These are phyloP conservation scores for Hyperopisus bebe DNA, from an alignment of 2,113 vertebrate genomes.

Conservation along the genomic window DNA sequence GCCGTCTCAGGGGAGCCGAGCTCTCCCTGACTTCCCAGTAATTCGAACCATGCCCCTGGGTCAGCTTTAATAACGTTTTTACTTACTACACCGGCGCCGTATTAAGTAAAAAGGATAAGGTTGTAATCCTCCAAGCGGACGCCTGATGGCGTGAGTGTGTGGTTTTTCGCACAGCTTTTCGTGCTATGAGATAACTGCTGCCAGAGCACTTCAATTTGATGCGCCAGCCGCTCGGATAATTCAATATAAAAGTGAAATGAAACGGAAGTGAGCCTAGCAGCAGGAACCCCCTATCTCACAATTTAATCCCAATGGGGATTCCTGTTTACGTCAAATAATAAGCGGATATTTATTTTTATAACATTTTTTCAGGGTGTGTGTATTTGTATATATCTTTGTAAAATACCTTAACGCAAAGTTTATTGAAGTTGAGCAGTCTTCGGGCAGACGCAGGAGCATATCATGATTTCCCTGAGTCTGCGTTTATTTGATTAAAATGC, in stretches of 20 bases:
- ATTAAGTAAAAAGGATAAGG: not conserved
- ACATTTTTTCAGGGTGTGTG: not conserved
- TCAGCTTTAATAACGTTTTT: not conserved
- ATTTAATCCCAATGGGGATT: not conserved
- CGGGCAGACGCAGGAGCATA: not conserved
- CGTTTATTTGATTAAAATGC: not conserved
- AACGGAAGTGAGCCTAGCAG: not conserved
- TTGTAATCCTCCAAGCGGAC: not conserved
- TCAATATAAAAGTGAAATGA: not conserved
- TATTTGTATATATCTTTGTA: not conserved
- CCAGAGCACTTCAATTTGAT: not conserved
- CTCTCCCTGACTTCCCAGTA: too few relatives aligned
- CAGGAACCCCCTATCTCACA: not conserved
- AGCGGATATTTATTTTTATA: not conserved
- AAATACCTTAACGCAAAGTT: not conserved
- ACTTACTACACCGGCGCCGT: not conserved
- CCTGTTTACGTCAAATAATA: not conserved
- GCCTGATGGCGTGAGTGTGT: not conserved
- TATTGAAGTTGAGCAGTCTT: not conserved
- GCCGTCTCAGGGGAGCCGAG: too few relatives aligned
- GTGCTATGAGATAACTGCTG: not conserved
- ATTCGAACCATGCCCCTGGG: too few relatives aligned
- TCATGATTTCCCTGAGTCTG: not conserved
- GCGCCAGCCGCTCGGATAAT: not conserved
- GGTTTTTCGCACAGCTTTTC: not conserved